Evolutionary conservation across 2,888 invertebrate genomes (phyloP).

Genomic region (Gnatocerus cornutus): DNA sequence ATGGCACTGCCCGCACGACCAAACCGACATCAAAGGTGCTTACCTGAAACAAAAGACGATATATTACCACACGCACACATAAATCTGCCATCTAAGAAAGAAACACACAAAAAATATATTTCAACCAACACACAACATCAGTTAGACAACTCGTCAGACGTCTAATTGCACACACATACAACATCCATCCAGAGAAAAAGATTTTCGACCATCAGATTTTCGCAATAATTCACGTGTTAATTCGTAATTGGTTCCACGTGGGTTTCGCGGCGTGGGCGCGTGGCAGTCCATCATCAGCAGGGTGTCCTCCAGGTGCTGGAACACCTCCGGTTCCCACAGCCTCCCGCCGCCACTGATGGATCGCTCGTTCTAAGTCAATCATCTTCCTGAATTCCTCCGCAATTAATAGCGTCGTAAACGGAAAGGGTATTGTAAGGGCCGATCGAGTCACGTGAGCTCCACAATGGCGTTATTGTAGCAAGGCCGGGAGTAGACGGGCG

Average conservation of each 20-base stretch:
- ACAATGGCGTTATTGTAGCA: constrained; percentile 41
- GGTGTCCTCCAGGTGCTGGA: constrained; percentile 67
- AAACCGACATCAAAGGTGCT: constrained; percentile 28
- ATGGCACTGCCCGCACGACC: constrained; percentile 18
- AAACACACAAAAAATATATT: constrained; percentile 8
- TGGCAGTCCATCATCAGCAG: constrained; percentile 65
- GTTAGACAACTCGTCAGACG: no score
- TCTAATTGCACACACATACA: no score
- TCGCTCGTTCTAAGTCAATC: constrained; percentile 64
- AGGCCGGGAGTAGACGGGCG: constrained; percentile 46
- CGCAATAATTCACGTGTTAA: constrained; percentile 51
- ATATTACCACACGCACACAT: not conserved
- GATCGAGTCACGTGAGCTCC: constrained; percentile 38
- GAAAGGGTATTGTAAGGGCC: constrained; percentile 41
- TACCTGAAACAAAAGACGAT: constrained; percentile 46
- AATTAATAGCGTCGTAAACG: constrained; percentile 39
- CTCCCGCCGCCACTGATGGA: constrained; percentile 66
- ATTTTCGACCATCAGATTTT: no score
- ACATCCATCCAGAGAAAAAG: no score
- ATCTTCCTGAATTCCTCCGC: constrained; percentile 54
- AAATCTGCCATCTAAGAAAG: constrained; percentile 10
- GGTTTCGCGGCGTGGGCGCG: constrained; percentile 56
- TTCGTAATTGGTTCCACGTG: constrained; percentile 52
- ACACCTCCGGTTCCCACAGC: constrained; percentile 65
- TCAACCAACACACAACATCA: no score